Evolutionary conservation across 2,113 vertebrate genomes (phyloP).

Genomic region (Smithornis capensis): DNA sequence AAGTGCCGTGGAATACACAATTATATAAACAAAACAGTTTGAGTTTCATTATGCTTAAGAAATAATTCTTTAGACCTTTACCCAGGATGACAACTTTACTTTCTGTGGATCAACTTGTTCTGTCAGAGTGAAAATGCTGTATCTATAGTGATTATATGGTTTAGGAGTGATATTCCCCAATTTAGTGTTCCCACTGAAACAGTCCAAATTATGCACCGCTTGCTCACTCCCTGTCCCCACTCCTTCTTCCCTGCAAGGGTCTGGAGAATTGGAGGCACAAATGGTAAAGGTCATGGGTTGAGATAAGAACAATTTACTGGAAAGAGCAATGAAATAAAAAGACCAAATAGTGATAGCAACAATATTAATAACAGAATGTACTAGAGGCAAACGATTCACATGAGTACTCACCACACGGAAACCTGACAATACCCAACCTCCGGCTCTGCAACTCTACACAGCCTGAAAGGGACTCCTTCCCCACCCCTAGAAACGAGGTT

Average conservation of each 20-base stretch:
- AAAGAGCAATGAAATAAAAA: not conserved
- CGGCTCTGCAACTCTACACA: fast-evolving
- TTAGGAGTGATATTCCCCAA: not conserved
- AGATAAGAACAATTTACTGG: not conserved
- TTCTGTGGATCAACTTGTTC: not conserved
- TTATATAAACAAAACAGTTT: not conserved
- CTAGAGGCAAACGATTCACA: not conserved
- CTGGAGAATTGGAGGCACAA: not conserved
- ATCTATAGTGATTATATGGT: not conserved
- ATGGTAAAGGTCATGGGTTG: not conserved
- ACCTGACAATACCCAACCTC: not conserved
- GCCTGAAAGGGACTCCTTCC: not conserved
- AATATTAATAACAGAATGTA: not conserved
- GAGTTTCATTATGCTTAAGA: not conserved
- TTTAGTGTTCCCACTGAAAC: not conserved
- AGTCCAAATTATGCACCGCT: not conserved
- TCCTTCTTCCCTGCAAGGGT: not conserved
- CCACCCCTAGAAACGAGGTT: fast-evolving
- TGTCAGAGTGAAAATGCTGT: not conserved
- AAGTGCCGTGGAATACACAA: not conserved
- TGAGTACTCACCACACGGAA: not conserved
- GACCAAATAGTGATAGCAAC: not conserved
- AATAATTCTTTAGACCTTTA: not conserved
- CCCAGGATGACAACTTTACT: not conserved
- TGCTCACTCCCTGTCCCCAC: fast-evolving